phyloP scores from a whole-genome alignment of 2,888 invertebrate genomes.

The Cyaniris semiargus region DNA sequence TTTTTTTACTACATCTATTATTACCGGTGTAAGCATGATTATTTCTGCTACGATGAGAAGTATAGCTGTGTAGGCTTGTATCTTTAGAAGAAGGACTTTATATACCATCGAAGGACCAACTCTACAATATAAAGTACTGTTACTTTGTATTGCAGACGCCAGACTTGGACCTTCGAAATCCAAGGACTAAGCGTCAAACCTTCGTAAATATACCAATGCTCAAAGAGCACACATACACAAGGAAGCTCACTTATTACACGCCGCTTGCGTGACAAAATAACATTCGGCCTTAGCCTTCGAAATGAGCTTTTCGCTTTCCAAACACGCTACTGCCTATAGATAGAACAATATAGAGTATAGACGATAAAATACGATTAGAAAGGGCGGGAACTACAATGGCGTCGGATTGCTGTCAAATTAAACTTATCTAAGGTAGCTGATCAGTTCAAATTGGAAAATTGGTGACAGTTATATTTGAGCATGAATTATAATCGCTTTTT shows the following conservation, averaged over 20 bases:
- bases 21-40: background rate
- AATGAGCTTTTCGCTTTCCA: constrained; percentile 29
- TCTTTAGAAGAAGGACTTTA: no score
- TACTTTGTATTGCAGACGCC: background rate
- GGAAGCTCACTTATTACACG: background rate
- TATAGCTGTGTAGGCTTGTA: background rate
- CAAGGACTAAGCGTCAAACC: background rate
- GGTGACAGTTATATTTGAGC: background rate
- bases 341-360: constrained; percentile 2
- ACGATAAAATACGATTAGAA: constrained; percentile 24
- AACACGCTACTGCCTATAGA: constrained; percentile 24
- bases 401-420: constrained; percentile 20
- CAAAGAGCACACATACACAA: background rate
- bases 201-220: background rate
- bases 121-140: no score
- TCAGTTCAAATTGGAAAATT: background rate
- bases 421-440: constrained; percentile 11
- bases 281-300: constrained; percentile 35
- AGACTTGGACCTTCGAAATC: background rate
- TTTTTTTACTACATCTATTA: background rate
- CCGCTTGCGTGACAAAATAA: constrained; percentile 27
- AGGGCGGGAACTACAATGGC: constrained; percentile 15
- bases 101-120: no score
- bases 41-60: background rate
- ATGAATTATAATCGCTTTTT: background rate